A percentile compares a stretch with the other conserved stretches of the same genome.
These are phyloP conservation scores for Rhabdomys dilectus DNA, from an alignment of 2,113 vertebrate genomes.

Conservation along the genomic window DNA sequence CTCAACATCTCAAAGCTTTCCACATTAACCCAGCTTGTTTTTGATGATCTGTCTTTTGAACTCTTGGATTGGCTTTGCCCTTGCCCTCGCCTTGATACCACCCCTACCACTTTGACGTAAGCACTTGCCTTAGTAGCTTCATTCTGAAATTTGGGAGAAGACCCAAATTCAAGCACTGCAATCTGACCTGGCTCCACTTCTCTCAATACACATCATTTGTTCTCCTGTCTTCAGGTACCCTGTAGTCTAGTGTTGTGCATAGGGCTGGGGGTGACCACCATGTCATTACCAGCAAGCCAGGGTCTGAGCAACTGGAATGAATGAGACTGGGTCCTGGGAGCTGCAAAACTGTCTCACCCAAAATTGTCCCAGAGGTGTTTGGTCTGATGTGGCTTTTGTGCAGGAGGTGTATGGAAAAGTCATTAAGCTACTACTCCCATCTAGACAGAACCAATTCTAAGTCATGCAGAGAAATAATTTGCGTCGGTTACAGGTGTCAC, in stretches of 20 bases:
- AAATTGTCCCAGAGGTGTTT: too few species aligned
- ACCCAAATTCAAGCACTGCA: background rate
- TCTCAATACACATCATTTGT: background rate
- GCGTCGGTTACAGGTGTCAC: background rate
- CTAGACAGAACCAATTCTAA: background rate
- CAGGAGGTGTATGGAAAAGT: accelerated
- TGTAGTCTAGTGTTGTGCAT: background rate
- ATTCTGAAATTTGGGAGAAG: background rate
- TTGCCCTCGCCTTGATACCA: background rate
- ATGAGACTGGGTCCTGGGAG: accelerated
- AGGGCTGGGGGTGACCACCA: too few species aligned
- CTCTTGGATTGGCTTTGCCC: background rate
- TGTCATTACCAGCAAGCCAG: background rate
- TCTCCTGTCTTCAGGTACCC: background rate
- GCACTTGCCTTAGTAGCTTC: background rate
- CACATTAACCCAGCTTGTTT: background rate
- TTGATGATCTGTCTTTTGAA: background rate
- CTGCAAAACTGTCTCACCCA: background rate
- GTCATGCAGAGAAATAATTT: too few species aligned
- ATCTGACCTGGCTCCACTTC: background rate
- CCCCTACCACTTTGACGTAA: background rate
- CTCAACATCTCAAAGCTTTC: too few species aligned
- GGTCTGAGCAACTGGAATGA: background rate
- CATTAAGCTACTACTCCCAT: too few species aligned
- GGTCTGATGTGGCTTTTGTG: accelerated